These are phyloP conservation scores for Setophaga kirtlandii DNA, from an alignment of 2,113 vertebrate species.

Conservation along the genomic window DNA sequence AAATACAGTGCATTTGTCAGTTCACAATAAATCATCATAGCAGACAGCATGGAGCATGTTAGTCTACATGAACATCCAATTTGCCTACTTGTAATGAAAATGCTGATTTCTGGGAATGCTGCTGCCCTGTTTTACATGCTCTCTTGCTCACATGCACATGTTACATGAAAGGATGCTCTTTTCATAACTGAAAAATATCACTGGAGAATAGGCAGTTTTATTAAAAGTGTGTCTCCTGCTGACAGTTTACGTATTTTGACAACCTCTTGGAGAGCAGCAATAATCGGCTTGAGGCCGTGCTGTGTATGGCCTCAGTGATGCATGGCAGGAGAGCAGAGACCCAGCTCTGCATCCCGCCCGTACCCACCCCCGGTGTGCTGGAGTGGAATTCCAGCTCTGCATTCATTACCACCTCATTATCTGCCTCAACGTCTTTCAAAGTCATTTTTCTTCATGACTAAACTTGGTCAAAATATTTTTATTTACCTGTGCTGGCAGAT, in stretches of 20 bases:
- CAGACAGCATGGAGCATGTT: not conserved
- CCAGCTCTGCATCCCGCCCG: not conserved
- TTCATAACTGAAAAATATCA: conserved; percentile 12
- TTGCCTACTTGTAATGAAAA: not conserved
- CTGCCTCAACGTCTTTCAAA: conserved; percentile 47
- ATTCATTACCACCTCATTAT: conserved; percentile 73
- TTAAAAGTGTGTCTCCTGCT: conserved; percentile 65
- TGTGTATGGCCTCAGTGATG: conserved; percentile 58
- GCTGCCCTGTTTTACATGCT: not conserved
- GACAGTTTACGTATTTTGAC: conserved; percentile 62
- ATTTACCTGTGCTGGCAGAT: conserved; percentile 58
- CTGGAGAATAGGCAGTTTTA: conserved; percentile 45
- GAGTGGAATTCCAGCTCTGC: conserved; percentile 61
- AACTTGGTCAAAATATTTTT: conserved; percentile 55
- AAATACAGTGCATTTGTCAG: not conserved
- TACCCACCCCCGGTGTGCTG: conserved; percentile 50
- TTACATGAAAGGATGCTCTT: not conserved
- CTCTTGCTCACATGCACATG: not conserved
- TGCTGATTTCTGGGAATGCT: not conserved
- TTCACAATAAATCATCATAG: not conserved
- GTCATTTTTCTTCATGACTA: conserved; percentile 32
- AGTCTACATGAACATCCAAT: not conserved
- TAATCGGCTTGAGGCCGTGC: conserved; percentile 43
- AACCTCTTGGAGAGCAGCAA: conserved; percentile 25
- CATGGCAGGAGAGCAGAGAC: not conserved